phyloP scores from a whole-genome alignment of 1,140 invertebrate species.

The Bombus superbus region DNA sequence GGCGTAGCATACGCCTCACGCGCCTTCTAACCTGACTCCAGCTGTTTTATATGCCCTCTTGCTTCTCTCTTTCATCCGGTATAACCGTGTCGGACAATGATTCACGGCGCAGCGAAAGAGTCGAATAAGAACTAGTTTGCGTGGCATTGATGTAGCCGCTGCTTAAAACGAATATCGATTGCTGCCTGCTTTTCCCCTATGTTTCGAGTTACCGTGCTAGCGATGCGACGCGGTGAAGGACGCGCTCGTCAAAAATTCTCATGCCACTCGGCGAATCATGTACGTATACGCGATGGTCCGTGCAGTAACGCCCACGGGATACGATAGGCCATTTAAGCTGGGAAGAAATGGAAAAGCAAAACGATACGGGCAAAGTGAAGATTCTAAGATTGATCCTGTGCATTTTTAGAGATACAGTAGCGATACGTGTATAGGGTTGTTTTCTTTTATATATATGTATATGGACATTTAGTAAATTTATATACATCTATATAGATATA shows the following conservation, averaged over 20 bases:
- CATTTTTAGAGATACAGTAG: too few relatives aligned
- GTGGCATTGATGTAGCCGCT: neutral
- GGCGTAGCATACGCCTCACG: neutral
- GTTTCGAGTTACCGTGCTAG: neutral
- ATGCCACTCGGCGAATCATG: neutral
- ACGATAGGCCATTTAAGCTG: neutral
- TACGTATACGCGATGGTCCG: neutral
- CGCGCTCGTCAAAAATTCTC: slow-evolving; percentile 3
- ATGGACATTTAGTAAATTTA: too few relatives aligned
- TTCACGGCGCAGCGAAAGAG: slow-evolving; percentile 10
- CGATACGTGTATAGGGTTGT: too few relatives aligned
- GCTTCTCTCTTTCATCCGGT: neutral
- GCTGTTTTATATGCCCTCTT: slow-evolving; percentile 35
- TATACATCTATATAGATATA: too few relatives aligned
- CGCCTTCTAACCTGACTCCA: neutral
- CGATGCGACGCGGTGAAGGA: neutral
- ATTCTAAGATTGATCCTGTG: too few relatives aligned
- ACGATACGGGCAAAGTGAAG: neutral
- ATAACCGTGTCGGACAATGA: slow-evolving; percentile 46
- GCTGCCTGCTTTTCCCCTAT: neutral
- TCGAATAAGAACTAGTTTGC: slow-evolving; percentile 13
- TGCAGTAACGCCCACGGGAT: neutral
- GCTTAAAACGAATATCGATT: slow-evolving; percentile 30
- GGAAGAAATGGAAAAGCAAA: neutral
- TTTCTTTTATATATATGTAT: too few relatives aligned